Base-by-base conservation (phyloP, 2,797 vertebrate genomes). In the Sebastes aleutianus region DNA sequence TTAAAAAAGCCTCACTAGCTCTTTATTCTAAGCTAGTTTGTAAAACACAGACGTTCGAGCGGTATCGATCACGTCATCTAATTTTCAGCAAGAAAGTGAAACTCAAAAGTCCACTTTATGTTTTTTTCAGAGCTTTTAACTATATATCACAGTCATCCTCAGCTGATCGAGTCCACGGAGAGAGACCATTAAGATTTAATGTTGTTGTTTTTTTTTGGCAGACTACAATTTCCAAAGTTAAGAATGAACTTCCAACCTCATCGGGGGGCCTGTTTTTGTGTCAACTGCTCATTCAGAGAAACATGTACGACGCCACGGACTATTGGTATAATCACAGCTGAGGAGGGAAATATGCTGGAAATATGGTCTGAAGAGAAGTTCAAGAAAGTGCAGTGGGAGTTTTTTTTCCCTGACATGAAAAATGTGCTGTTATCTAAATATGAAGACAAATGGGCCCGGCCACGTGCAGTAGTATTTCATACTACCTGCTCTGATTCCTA, bases 381-480 rank as follows among this genome's bases (percentile, higher is more conserved):
- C 39, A 79, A 80, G 27, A 85, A 76, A 82, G 74, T 76, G 74
- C 73, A 80, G 58, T 12, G 65, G 65, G 59, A 69, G 36, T 79
- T 79, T 79, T 67, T 50, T 70, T 54, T 4, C 64, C 65, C 39
- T 63, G 61, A 77, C 72, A 76, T 84, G 79, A 91, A 88, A 91
- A 90, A 88, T 84, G 74, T 85, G 77, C 83, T 84, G 83, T 83
- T 91, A 88, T 90, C 71, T 83, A 72, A 87, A 82, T 87, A 91
- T 85, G 78, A 86, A 91, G 89, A 93, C 84, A 87, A 89, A 91
- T 89, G 70, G 70, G 29, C 65, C 16, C 10, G 20, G 70, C 70
- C 80, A 80, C 66, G 47, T 89, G 85, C 70, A 74, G 79, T 36
- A 73, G 64, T 87, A 54, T 76, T 85, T 83, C 76, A 81, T 76